Base-by-base conservation (phyloP, 2,113 vertebrate genomes). In the Tenebrosternarchus preto region DNA sequence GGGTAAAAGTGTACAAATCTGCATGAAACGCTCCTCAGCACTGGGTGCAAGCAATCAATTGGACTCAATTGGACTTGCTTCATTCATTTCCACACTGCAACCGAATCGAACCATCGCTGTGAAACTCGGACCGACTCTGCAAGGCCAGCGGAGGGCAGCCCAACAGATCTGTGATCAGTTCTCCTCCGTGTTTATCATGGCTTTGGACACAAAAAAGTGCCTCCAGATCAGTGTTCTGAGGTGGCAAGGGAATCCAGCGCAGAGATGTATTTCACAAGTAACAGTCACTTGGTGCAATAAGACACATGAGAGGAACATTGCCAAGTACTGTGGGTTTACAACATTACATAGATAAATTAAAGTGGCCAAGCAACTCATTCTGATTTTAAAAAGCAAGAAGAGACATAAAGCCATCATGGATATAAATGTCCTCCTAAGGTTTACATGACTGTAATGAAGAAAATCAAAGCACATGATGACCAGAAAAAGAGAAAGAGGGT, bases 1-100 rank as follows among this genome's bases (percentile, higher is more conserved):
- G 59, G 70, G 27, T 19, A 73, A 73, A 80, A 60, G 70, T 64
- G 59, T 73, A 80, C 63, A 66, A 46, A 43, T 80, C 73, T 73
- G 24, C 9, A n/a, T 55, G 24, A 60, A 3, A 69, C 70, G 59
- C 68, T 78, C 69, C 59, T 73, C 69, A 66, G 53, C 59, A 56
- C 57, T 57, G 16, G 59, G 78, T 55, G 78, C 69, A 24, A 19
- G 29, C 5, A 73, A 66, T 73, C 59, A 64, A 73, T 73, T 15
- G 31, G 27, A 22, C 20, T 53, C 69, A 16, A 67, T 24, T 9
- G 16, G 1, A 67, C 17, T 57, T 16, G 9, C 15, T 67, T 5
- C 25, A n/a, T 25, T 57, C n/a, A 39, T 3, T 77, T 24, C n/a
- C 24, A 78, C 56, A 50, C 50, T 27, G 64, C 50, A 6, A 64